Evolutionary conservation across 1,140 invertebrate species (phyloP), one percentile per base, ranked within the genome.

Genomic region (Zaprionus inermis): DNA sequence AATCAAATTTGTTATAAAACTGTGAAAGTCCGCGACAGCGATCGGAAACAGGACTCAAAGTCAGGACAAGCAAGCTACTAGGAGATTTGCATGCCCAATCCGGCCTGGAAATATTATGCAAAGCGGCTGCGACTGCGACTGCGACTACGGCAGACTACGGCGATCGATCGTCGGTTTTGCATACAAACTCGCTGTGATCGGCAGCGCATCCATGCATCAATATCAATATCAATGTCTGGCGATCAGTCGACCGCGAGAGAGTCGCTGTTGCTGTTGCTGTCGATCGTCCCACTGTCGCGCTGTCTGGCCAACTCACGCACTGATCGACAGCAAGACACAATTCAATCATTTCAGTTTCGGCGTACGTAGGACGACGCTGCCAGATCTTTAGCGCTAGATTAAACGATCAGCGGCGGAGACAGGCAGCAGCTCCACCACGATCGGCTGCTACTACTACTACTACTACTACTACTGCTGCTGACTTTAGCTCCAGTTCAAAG

Each of bases 1-100:
- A 90, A 89, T 88, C 81, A 89, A 89, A 89, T 89, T 89, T 89
- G 84, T 89, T 89, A 90, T 90, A 89, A 89, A 89, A 89, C 84
- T 89, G 84, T 89, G 81, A 88, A 88, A 88, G 83, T 88, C 84
- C 41, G 75, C 80, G 74, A 89, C 83, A 83, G 84, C 79, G 77
- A 89, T 89, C 84, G 83, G 83, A 88, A 88, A 88, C 83, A 88
- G 83, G 83, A 80, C 83, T 88, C 83, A 88, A 88, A 80, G 83
- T 86, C 76, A 71, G 49, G 54, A 64, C 57, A 20, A 55, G 55
- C 56, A 44, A 46, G 16, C 36, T 30, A 60, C 74, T 60, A 64
- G 69, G 28, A 74, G 71, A 86, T 88, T 88, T 88, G 83, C 83
- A 88, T 88, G 83, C 76, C 60, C 61, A 44, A 44, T 44, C 38